A percentile compares a stretch with the other conserved stretches of the same genome.
Conservation (phyloP, 2,113 vertebrate species). For the Aegotheles bennettii region DNA sequence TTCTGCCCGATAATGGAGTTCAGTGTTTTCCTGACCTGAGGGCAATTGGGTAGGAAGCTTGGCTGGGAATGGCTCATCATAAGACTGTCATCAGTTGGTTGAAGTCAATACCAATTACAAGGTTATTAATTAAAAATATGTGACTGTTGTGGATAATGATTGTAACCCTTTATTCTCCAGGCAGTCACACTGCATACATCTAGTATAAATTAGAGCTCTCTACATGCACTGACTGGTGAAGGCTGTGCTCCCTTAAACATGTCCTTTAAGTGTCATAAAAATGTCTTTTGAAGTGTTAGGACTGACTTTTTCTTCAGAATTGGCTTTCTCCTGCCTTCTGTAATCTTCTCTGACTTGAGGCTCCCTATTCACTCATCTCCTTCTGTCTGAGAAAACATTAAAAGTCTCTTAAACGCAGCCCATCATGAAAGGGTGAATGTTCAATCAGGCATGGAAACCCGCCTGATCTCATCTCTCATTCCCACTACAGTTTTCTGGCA, state of each 20-base stretch:
- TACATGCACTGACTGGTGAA: neutral
- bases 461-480: neutral
- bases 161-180: constrained; percentile 40
- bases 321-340: neutral
- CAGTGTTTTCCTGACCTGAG: constrained; percentile 56
- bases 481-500: neutral
- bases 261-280: neutral
- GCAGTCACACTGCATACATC: neutral
- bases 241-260: neutral
- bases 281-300: neutral
- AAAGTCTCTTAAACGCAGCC: neutral
- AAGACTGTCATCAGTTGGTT: constrained; percentile 67
- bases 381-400: neutral
- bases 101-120: constrained; percentile 75
- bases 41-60: constrained; percentile 41
- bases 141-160: constrained; percentile 52
- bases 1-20: constrained; percentile 34
- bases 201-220: neutral
- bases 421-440: neutral
- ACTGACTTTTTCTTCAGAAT: neutral
- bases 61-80: constrained; percentile 60
- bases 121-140: constrained; percentile 76
- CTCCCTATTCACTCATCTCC: neutral
- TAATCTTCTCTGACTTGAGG: neutral
- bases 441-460: neutral